A percentile compares a stretch with the other conserved stretches of the same genome.
phyloP scores from a whole-genome alignment of 2,888 invertebrate genomes.

The Conops quadrifasciatus region DNA sequence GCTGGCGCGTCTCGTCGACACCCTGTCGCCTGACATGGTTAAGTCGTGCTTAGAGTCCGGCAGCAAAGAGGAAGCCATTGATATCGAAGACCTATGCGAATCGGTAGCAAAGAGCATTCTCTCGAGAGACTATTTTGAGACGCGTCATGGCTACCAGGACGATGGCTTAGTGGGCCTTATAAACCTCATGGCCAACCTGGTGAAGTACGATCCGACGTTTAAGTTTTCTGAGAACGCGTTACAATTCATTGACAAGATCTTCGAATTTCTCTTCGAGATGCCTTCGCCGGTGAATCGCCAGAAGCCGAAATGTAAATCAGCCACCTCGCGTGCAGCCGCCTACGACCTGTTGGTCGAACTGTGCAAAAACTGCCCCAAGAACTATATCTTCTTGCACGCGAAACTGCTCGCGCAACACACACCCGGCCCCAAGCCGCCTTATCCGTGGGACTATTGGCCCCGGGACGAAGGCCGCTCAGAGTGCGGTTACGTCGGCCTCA shows the following conservation, averaged over 20 bases:
- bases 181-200: slow-evolving; percentile 84
- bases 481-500: slow-evolving; percentile 93
- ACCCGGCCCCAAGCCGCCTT: slow-evolving; percentile 82
- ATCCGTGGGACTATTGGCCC: slow-evolving; percentile 98
- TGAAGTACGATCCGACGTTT: slow-evolving; percentile 88
- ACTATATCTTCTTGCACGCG: slow-evolving; percentile 84
- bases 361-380: slow-evolving; percentile 83
- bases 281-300: slow-evolving; percentile 86
- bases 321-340: slow-evolving; percentile 86
- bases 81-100: slow-evolving; percentile 78
- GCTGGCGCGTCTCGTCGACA: slow-evolving; percentile 86
- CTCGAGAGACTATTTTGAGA: slow-evolving; percentile 83
- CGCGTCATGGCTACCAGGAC: slow-evolving; percentile 84
- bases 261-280: slow-evolving; percentile 88
- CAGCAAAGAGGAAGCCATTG: slow-evolving; percentile 59
- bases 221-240: slow-evolving; percentile 82
- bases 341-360: slow-evolving; percentile 91
- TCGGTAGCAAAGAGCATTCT: slow-evolving; percentile 80
- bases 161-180: slow-evolving; percentile 90
- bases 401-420: slow-evolving; percentile 88
- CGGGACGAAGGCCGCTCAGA: slow-evolving; percentile 93
- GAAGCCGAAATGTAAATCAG: slow-evolving; percentile 93
- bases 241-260: slow-evolving; percentile 71
- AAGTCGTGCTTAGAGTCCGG: slow-evolving; percentile 69
- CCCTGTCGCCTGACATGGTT: slow-evolving; percentile 80